Base-by-base conservation (phyloP, 2,797 vertebrate genomes). In the Gymnodraco acuticeps region DNA sequence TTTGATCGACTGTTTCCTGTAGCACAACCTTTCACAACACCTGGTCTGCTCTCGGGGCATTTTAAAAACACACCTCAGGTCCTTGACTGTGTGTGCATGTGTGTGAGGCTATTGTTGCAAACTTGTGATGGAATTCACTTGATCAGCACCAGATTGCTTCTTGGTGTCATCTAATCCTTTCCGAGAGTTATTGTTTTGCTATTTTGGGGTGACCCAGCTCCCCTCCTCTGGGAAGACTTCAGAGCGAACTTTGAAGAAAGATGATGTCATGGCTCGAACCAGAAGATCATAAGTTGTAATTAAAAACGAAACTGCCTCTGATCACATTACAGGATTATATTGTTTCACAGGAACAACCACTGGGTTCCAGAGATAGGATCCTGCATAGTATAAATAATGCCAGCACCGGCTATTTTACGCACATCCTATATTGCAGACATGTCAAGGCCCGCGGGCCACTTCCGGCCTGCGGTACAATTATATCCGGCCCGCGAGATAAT, bases 1-100 rank as follows among this genome's bases (percentile, higher is more conserved):
- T 84, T 78, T 85, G 87, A 92, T 93, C 50, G 67, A 91, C 75
- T 76, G 80, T 63, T 92, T 92, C 91, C 87, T 73, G 84, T 89
- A 63, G 45, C 64, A 74, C 70, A 81, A 74, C 84, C 75, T 84
- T 83, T 81, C 77, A 77, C 74, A 73, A 70, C 79, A 68, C 81
- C 78, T 73, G 67, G 78, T 85, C 85, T 77, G 74, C 80, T 82
- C 62, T 43, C 19, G 42, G 85, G 77, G 61, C 20, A 10, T 79
- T 77, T 33, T 33, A 54, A 80, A 83, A 82, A 80, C 66, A 66
- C 20, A 31, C 52, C 10, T 10, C 51, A 33, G 63, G 52, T 59
- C 52, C 63, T 46, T 0, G 11, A 27, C 19, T 43, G 60, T 56
- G 64, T 23, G 27, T 61, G 7, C 33, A 38, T 38, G 48, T 23